Evolutionary conservation across 2,113 vertebrate genomes (phyloP), one percentile per base, ranked within the genome.

Genomic region (Arvicanthis niloticus): DNA sequence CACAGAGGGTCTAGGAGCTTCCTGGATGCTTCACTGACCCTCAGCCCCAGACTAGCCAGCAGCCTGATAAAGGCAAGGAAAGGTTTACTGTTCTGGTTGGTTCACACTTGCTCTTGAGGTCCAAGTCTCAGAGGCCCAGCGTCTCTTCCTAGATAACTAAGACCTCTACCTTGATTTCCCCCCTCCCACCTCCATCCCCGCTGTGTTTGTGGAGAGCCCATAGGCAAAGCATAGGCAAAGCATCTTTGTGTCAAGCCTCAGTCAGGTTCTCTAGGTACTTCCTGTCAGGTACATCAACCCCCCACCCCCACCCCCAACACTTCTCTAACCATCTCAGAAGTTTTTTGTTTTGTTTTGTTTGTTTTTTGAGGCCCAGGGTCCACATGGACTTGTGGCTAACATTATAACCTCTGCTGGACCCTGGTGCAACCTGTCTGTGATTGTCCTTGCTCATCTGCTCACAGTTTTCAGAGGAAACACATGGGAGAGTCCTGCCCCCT

Each of bases 141-240:
- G 31, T 26, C n/a, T 48, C 77, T 76, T n/a, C 13, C 60, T 73
- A 13, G 68, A 62, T 22, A 60, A 37, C 3, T 3, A 3, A 40
- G 51, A 31, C 48, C 75, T 77, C 58, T 84, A 40, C 72, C 70
- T 21, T 0, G 3, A 51, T 10, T 51, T 51, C 19, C 56, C 65
- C 48, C n/a, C 62, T 7, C 62, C 56, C 60, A 8, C 12, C 76
- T 34, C 70, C 29, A 48, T 40, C 16, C 82, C 60, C 80, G 34
- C 16, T 10, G 6, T 21, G 91, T 87, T 17, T 42, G 89, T 70
- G 73, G 42, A 31, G 19, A 68, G 11, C 45, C 77, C 67, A 92
- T 75, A 89, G 62, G 68, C 68, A 94, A 92, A 94, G 19, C 67
- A 92, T 75, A 89, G 62, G 68, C 68, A 94, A 92, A 94, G 19